phyloP scores from a whole-genome alignment of 1,140 invertebrate species.

The Conus ventricosus region DNA sequence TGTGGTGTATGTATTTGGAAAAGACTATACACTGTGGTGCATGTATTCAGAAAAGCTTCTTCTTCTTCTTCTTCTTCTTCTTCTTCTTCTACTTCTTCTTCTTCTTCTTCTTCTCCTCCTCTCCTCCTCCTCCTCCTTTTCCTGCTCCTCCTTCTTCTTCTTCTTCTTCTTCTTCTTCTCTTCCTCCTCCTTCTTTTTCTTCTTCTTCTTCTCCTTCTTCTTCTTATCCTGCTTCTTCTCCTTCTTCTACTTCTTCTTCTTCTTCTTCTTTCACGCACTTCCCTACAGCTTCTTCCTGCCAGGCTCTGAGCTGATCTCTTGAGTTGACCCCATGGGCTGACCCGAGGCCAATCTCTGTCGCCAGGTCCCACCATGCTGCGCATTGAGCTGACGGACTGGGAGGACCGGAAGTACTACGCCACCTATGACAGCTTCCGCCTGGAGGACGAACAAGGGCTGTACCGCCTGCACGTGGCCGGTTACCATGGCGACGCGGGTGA shows the following conservation, averaged over 20 bases:
- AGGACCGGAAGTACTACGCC: slow-evolving; percentile 76
- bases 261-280: background rate
- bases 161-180: too few species aligned
- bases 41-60: background rate
- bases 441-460: slow-evolving; percentile 81
- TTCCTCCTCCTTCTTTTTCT: too few species aligned
- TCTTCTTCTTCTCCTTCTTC: too few species aligned
- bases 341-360: background rate
- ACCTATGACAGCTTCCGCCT: slow-evolving; percentile 83
- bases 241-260: background rate
- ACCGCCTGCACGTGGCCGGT: slow-evolving; percentile 80
- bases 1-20: too few species aligned
- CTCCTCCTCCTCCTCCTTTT: too few species aligned
- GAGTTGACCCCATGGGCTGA: background rate
- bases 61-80: background rate
- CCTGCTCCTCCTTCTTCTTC: too few species aligned
- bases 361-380: slow-evolving; percentile 76
- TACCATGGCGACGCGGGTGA: slow-evolving; percentile 80
- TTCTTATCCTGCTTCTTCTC: background rate
- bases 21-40: too few species aligned
- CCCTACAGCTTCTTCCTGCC: background rate
- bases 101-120: background rate
- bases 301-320: too few species aligned
- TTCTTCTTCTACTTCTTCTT: background rate
- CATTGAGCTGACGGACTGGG: slow-evolving; percentile 82